Base-by-base conservation (phyloP, 1,140 invertebrate genomes). In the Drosophila repleta region DNA sequence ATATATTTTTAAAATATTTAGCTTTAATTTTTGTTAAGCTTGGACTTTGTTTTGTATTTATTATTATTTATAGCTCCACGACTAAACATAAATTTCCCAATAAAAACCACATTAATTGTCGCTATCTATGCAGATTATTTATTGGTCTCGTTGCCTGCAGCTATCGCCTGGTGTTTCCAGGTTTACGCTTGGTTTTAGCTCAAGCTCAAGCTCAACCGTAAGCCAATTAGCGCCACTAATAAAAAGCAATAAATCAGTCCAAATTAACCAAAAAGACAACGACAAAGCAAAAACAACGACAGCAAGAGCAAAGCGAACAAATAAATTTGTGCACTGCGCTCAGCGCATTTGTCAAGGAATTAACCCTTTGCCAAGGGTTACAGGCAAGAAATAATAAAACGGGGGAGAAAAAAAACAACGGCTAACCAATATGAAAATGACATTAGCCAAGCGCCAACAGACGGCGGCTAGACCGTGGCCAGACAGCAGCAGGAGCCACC, bases 391-490 rank as follows among this genome's bases (percentile, higher is more conserved):
- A 18, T 15, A 43, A 43, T 43, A 17, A 8, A 43, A 15, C n/a
- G 39, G 15, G 0, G 0, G 37, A 15, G n/a, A 41, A 75, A 65
- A 55, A 61, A 61, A 39, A 35, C 32, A 35, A 2, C 10, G 11
- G 32, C 62, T 57, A 53, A 43, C 65, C 63, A 48, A 49, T 77
- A 87, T 87, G 74, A 87, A 78, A 87, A 87, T 78, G 78, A 65
- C 74, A 85, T 85, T 85, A 85, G 82, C 81, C 74, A 66, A 85
- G 68, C 78, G 81, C 71, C 52, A 46, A 53, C 66, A 87, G 82
- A 85, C 79, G 64, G 79, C 62, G 79, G 70, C 79, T 79, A 83
- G 81, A 81, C 81, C 70, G 57, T 62, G 11, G 13, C 46, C 69
- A 72, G 69, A 72, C 69, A 60, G 43, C 58, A 58, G 71, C 48